Evolutionary conservation across 1,140 invertebrate species (phyloP).

Genomic region (Bacillus rossius): DNA sequence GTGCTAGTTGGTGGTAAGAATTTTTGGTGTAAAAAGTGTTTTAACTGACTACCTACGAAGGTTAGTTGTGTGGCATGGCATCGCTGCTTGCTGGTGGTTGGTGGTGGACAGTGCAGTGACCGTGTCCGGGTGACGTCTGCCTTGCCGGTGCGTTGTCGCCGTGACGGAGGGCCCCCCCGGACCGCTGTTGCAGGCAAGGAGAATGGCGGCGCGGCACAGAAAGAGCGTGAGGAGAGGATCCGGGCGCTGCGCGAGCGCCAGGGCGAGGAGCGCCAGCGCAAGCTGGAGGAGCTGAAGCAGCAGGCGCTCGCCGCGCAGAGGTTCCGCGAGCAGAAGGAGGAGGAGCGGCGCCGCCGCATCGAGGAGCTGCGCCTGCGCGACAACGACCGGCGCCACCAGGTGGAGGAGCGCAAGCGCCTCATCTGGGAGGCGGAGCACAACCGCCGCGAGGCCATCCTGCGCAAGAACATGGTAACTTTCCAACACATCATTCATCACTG

Average conservation of each 20-base stretch:
- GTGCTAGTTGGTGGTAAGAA: too few relatives aligned
- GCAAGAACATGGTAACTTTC: slow-evolving; percentile 58
- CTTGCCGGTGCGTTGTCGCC: not conserved
- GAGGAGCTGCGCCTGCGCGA: slow-evolving; percentile 74
- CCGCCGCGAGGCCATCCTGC: slow-evolving; percentile 73
- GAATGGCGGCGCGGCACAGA: slow-evolving; percentile 9
- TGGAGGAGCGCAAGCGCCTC: slow-evolving; percentile 79
- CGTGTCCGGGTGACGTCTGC: not conserved
- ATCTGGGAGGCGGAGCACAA: slow-evolving; percentile 84
- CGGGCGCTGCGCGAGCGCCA: slow-evolving; percentile 60
- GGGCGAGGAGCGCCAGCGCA: slow-evolving; percentile 77
- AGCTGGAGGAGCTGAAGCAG: slow-evolving; percentile 78
- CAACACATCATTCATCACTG: not conserved
- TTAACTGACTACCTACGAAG: too few relatives aligned
- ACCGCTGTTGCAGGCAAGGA: slow-evolving; percentile 9
- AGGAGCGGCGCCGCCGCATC: slow-evolving; percentile 69
- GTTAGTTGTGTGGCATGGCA: not conserved
- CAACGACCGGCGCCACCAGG: slow-evolving; percentile 66
- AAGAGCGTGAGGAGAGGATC: slow-evolving; percentile 43
- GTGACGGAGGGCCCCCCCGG: not conserved
- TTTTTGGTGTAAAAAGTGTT: too few relatives aligned
- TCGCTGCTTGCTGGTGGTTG: not conserved
- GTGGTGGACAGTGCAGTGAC: not conserved
- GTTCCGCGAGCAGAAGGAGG: slow-evolving; percentile 82
- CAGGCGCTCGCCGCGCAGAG: slow-evolving; percentile 80